These are phyloP conservation scores for Eurois occulta DNA, from an alignment of 2,888 invertebrate species.

Conservation along the genomic window DNA sequence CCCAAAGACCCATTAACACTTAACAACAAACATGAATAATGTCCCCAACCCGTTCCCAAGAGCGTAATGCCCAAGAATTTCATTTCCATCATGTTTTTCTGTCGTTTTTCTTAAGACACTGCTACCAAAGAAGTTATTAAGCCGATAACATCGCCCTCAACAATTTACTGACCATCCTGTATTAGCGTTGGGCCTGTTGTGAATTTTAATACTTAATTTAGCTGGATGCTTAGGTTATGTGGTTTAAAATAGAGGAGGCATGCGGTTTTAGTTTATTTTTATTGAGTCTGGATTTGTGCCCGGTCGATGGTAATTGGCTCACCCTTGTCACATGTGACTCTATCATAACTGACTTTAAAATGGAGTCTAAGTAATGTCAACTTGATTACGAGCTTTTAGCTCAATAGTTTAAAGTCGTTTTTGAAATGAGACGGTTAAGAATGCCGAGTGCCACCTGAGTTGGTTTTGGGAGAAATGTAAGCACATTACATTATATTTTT, in stretches of 20 bases:
- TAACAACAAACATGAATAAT: slow-evolving; percentile 65
- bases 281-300: not conserved
- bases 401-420: not conserved
- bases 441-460: slow-evolving; percentile 3
- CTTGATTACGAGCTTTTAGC: not conserved
- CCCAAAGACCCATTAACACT: slow-evolving; percentile 66
- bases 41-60: slow-evolving; percentile 51
- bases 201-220: slow-evolving; percentile 86
- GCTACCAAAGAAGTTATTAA: slow-evolving; percentile 87
- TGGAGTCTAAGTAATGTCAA: not conserved
- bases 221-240: slow-evolving; percentile 65
- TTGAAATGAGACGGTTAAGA: not conserved
- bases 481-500: not conserved
- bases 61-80: slow-evolving; percentile 59
- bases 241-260: slow-evolving; percentile 58
- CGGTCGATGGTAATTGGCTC: not conserved
- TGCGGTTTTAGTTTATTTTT: slow-evolving; percentile 14
- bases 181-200: slow-evolving; percentile 76
- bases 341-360: not conserved
- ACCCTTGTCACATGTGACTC: not conserved
- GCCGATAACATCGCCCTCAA: slow-evolving; percentile 80
- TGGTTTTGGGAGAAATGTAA: not conserved
- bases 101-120: slow-evolving; percentile 72
- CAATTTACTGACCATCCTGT: slow-evolving; percentile 80
- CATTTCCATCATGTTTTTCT: slow-evolving; percentile 62